Evolutionary conservation across 2,113 vertebrate genomes (phyloP), one percentile per base, ranked within the genome.

Genomic region (Vireo altiloquus): DNA sequence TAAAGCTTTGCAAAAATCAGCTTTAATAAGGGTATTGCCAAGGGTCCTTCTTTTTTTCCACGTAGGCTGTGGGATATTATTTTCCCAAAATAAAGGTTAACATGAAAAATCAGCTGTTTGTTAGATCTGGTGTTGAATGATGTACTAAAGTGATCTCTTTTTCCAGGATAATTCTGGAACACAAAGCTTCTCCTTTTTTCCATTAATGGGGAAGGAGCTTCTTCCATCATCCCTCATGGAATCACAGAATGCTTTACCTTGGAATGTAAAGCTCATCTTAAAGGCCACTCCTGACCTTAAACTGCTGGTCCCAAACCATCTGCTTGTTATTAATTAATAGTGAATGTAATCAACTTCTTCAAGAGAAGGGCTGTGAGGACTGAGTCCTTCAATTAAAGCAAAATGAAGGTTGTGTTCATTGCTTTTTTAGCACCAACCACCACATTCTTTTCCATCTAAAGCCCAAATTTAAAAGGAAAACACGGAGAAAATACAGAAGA

Each of bases 201-300:
- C 79, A 11, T 20, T 11, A 2, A 1, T 31, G 77, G 68, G 39
- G 6, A 15, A 52, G 52, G 33, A 44, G 39, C 9, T 6, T 25
- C 53, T 17, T 44, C 3, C 50, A 5, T 4, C 44, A 35, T 1
- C 44, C 25, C 15, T n/a, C n/a, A 7, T 0, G 54, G 70, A 52
- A 53, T 5, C 13, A 11, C 0, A 6, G 53, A 22, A 47, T 19
- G 28, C 0, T 75, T 39, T n/a, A 39, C 13, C 33, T 31, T 10
- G 27, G 60, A 28, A 64, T 14, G 59, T 1, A 35, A 31, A 47
- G 46, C 30, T 74, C 87, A n/a, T 27, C 53, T 46, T 3, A 42
- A 23, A 66, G 52, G 88, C 37, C 66, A 46, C n/a, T 42, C 37
- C 6, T 79, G n/a, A 39, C 92, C 63, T 80, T 3, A 50, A 76